Evolutionary conservation across 2,888 invertebrate genomes (phyloP).

Genomic region (Apodemia zela): DNA sequence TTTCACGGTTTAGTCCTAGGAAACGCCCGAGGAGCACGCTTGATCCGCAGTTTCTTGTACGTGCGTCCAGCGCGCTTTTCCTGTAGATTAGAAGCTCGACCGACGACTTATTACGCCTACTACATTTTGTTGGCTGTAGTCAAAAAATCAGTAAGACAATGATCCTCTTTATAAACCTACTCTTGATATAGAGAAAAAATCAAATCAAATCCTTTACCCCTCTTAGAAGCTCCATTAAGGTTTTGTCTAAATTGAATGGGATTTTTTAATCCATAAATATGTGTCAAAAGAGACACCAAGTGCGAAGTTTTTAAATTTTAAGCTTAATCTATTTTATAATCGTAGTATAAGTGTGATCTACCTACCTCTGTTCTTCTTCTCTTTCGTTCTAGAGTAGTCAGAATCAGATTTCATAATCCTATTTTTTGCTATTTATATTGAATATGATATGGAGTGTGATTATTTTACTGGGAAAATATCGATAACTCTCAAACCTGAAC

Average conservation of each 20-base stretch:
- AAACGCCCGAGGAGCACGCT: too few relatives aligned
- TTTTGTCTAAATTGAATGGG: neutral
- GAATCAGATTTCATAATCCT: slow-evolving; percentile 18
- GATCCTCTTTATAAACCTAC: too few relatives aligned
- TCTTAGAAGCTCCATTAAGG: neutral
- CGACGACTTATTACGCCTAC: too few relatives aligned
- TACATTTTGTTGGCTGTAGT: too few relatives aligned
- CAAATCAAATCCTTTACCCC: neutral
- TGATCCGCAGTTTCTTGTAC: too few relatives aligned
- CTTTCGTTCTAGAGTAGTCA: slow-evolving; percentile 28
- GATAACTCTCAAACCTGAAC: slow-evolving; percentile 9
- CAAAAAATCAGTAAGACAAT: too few relatives aligned
- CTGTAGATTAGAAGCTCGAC: too few relatives aligned
- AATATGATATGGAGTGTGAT: slow-evolving; percentile 14
- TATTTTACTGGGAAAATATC: neutral
- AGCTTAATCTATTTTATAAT: neutral
- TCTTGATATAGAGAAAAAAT: too few relatives aligned
- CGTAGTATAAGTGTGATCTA: slow-evolving; percentile 12
- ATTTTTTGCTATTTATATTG: slow-evolving; percentile 19
- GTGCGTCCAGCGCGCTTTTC: too few relatives aligned
- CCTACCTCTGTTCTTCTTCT: slow-evolving; percentile 28
- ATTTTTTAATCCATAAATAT: neutral
- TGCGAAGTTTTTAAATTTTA: neutral
- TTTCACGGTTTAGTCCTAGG: too few relatives aligned
- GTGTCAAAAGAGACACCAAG: neutral